Evolutionary conservation across 2,888 invertebrate species (phyloP).

Genomic region (Mythimna lalbum): DNA sequence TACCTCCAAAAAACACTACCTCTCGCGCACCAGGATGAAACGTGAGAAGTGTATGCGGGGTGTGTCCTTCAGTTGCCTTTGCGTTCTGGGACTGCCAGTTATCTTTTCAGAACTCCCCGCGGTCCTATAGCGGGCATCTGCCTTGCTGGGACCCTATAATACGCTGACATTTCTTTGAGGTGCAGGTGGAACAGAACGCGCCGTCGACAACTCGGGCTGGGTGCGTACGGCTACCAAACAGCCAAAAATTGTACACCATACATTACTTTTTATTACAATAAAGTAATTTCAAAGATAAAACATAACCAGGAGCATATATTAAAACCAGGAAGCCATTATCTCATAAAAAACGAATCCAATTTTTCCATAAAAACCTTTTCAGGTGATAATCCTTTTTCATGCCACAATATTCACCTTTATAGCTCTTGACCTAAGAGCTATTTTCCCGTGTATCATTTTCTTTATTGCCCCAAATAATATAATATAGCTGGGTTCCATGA

Average conservation of each 20-base stretch:
- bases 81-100: no score
- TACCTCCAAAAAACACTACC: no score
- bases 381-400: not conserved
- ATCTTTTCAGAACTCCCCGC: no score
- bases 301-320: constrained; percentile 4
- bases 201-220: no score
- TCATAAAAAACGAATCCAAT: constrained; percentile 1
- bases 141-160: no score
- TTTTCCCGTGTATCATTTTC: not conserved
- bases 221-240: no score
- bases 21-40: no score
- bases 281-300: not conserved
- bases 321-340: not conserved
- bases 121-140: not conserved
- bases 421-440: not conserved
- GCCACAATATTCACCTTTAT: not conserved
- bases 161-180: no score
- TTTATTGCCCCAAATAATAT: not conserved
- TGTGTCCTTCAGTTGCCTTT: no score
- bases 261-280: not conserved
- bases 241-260: no score
- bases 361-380: not conserved
- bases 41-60: no score
- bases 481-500: not conserved
- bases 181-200: no score